Evolutionary conservation across 2,888 invertebrate species (phyloP).

Genomic region (Drosophila suboccidentalis): DNA sequence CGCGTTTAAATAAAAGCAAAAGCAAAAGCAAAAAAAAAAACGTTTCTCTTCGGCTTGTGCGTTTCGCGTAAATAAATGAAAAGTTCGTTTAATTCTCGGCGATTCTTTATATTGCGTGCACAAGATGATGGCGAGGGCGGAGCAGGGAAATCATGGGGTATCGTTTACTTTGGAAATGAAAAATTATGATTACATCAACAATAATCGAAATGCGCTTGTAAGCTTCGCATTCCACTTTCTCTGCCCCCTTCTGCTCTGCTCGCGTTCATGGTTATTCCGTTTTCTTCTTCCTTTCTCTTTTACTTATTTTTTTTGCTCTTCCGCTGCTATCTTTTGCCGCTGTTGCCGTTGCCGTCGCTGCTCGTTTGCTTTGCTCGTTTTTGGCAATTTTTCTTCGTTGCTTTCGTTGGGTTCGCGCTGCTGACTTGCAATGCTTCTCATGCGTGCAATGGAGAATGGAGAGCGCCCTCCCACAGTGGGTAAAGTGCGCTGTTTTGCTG

Average conservation of each 20-base stretch:
- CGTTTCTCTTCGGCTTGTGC: slow-evolving; percentile 46
- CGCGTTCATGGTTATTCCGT: slow-evolving; percentile 26
- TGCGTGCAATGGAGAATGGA: slow-evolving; percentile 64
- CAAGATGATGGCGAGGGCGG: background rate
- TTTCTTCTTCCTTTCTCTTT: slow-evolving; percentile 17
- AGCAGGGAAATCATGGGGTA: slow-evolving; percentile 21
- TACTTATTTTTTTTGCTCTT: slow-evolving; percentile 30
- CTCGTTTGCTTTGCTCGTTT: slow-evolving; percentile 41
- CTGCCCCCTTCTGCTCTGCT: background rate
- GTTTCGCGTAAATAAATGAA: slow-evolving; percentile 78
- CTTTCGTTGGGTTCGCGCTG: slow-evolving; percentile 64
- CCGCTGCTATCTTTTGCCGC: slow-evolving; percentile 62
- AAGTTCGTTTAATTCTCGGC: slow-evolving; percentile 75
- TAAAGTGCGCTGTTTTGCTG: background rate
- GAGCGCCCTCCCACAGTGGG: slow-evolving; percentile 18
- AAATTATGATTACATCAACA: slow-evolving; percentile 81
- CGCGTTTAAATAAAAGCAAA: slow-evolving; percentile 62
- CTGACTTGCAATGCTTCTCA: slow-evolving; percentile 79
- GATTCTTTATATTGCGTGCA: slow-evolving; percentile 62
- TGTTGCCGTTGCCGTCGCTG: slow-evolving; percentile 38
- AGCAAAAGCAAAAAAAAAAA: slow-evolving; percentile 15
- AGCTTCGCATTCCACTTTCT: slow-evolving; percentile 57
- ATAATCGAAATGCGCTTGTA: slow-evolving; percentile 81
- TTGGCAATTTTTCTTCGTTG: slow-evolving; percentile 77
- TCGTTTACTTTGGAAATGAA: slow-evolving; percentile 82